phyloP scores from a whole-genome alignment of 2,888 invertebrate genomes.

The Venusia cambrica region DNA sequence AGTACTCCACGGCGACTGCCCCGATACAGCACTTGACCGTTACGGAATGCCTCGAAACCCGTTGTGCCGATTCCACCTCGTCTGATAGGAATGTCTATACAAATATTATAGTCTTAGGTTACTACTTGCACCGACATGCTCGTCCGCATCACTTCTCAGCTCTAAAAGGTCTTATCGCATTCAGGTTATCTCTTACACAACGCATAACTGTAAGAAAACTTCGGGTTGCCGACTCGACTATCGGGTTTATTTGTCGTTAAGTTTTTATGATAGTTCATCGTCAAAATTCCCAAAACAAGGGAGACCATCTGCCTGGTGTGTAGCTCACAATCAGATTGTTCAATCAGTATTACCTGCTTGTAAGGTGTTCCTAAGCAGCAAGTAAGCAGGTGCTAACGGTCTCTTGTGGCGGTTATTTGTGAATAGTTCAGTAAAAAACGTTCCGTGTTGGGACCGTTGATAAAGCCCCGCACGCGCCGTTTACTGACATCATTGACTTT shows the following conservation, averaged over 20 bases:
- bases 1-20: constrained; percentile 37
- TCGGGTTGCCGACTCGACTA: constrained; percentile 45
- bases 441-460: constrained; percentile 52
- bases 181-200: constrained; percentile 65
- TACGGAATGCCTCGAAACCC: constrained; percentile 55
- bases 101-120: constrained; percentile 56
- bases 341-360: constrained; percentile 20
- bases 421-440: constrained; percentile 66
- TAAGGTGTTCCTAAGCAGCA: constrained; percentile 30
- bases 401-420: constrained; percentile 66
- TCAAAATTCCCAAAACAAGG: constrained; percentile 15
- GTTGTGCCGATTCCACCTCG: constrained; percentile 44
- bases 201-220: constrained; percentile 62
- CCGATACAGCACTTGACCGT: constrained; percentile 21
- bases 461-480: constrained; percentile 49
- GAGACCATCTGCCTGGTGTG: constrained; percentile 11
- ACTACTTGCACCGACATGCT: constrained; percentile 41
- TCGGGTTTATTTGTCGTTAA: constrained; percentile 41
- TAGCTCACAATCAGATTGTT: constrained; percentile 9
- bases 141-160: constrained; percentile 32
- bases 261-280: constrained; percentile 33
- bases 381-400: constrained; percentile 73
- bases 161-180: constrained; percentile 59
- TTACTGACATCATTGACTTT: constrained; percentile 39
- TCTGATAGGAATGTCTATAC: constrained; percentile 39